phyloP scores from a whole-genome alignment of 2,113 vertebrate species.

The Poecilia latipinna region DNA sequence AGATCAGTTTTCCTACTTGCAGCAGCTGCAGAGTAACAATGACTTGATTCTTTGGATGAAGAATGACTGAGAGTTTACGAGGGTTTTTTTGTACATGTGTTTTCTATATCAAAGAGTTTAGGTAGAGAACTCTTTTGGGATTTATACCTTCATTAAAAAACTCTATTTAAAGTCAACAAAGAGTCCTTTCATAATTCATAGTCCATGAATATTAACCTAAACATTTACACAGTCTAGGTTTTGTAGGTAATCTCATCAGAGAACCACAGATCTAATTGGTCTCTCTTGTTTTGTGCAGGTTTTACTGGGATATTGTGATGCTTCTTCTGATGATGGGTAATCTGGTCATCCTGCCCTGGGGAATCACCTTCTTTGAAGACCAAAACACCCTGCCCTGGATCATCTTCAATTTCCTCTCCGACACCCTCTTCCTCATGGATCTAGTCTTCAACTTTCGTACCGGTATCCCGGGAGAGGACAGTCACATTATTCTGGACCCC shows the following conservation, averaged over 20 bases:
- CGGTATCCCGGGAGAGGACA: slow-evolving; percentile 77
- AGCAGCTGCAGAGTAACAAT: neutral
- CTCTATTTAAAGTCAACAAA: neutral
- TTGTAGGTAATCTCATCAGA: neutral
- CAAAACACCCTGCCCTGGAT: slow-evolving; percentile 83
- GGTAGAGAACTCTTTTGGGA: neutral
- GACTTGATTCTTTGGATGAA: neutral
- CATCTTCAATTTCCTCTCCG: slow-evolving; percentile 80
- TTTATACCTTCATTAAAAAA: neutral
- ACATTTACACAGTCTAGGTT: neutral
- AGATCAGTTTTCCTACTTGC: too few relatives aligned
- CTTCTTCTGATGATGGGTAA: slow-evolving; percentile 84
- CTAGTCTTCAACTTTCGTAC: slow-evolving; percentile 82
- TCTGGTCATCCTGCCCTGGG: slow-evolving; percentile 81
- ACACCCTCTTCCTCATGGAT: slow-evolving; percentile 82
- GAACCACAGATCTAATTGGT: neutral
- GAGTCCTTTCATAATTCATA: neutral
- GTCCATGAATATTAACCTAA: neutral
- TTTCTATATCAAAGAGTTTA: too few relatives aligned
- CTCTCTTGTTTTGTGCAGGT: slow-evolving; percentile 62
- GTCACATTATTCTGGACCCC: slow-evolving; percentile 80
- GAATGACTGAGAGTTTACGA: neutral
- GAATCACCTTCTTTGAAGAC: slow-evolving; percentile 84
- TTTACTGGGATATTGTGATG: slow-evolving; percentile 84
- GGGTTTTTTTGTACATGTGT: too few relatives aligned